Evolutionary conservation across 1,140 invertebrate genomes (phyloP).

Genomic region (Dryas iulia): DNA sequence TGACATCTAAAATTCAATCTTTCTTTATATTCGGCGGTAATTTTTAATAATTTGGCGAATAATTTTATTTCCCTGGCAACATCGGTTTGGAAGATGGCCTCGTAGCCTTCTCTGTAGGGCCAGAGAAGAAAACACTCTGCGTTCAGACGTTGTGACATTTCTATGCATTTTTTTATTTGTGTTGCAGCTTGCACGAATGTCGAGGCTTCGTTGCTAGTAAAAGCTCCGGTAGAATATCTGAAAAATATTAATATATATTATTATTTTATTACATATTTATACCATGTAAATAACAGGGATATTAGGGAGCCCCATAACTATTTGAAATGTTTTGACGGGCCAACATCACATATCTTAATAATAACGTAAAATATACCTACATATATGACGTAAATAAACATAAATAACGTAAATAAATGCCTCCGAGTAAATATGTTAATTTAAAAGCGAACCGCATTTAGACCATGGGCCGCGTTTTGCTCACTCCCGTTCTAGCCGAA

Average conservation of each 20-base stretch:
- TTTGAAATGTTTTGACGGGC: too few species aligned
- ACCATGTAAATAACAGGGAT: too few species aligned
- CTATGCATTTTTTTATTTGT: conserved; percentile 84
- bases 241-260: neutral
- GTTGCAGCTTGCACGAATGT: conserved; percentile 82
- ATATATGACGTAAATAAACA: too few species aligned
- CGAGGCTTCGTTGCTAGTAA: conserved; percentile 82
- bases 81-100: conserved; percentile 82
- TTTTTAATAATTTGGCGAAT: conserved; percentile 83
- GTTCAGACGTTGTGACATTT: conserved; percentile 83
- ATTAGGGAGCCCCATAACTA: too few species aligned
- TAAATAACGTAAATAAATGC: too few species aligned
- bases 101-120: conserved; percentile 83
- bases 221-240: conserved; percentile 83
- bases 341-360: too few species aligned
- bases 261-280: too few species aligned
- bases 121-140: conserved; percentile 84
- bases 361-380: too few species aligned
- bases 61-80: conserved; percentile 82
- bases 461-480: too few species aligned
- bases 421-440: too few species aligned
- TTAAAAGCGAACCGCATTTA: too few species aligned
- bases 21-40: conserved; percentile 84
- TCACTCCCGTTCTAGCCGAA: too few species aligned
- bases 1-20: conserved; percentile 84